Conservation (phyloP, 1,140 invertebrate species). For the Tachypleus tridentatus region DNA sequence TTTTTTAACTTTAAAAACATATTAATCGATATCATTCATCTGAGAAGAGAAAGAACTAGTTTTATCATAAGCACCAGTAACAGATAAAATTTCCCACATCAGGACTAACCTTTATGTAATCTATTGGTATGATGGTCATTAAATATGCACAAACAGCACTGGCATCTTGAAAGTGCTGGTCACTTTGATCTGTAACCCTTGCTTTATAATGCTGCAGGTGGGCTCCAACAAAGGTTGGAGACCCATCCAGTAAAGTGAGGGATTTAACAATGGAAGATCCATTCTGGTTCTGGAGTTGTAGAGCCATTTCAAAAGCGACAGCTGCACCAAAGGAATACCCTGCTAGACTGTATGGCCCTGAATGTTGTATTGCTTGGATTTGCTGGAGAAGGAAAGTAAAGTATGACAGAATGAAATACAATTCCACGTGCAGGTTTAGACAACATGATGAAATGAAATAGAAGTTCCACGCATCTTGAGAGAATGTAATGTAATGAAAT, state of each 20-base stretch:
- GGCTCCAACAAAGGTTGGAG: conserved; percentile 70
- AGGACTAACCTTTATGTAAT: conserved; percentile 49
- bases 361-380: conserved; percentile 59
- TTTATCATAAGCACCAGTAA: conserved; percentile 1
- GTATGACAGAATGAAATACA: too few species aligned
- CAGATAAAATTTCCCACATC: neutral
- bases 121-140: conserved; percentile 62
- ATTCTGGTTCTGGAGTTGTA: conserved; percentile 55
- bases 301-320: conserved; percentile 85
- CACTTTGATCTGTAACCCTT: conserved; percentile 12
- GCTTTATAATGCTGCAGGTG: conserved; percentile 54
- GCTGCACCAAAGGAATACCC: conserved; percentile 91
- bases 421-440: too few species aligned
- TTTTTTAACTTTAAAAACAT: too few species aligned
- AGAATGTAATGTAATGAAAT: too few species aligned
- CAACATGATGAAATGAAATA: too few species aligned
- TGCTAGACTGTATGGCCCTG: conserved; percentile 69
- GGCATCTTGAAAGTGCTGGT: conserved; percentile 39
- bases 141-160: conserved; percentile 68
- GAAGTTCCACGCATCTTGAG: too few species aligned
- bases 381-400: conserved; percentile 34
- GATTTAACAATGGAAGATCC: conserved; percentile 44
- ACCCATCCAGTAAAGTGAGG: conserved; percentile 68
- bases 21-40: too few species aligned
- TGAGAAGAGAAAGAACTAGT: conserved; percentile 4